Evolutionary conservation across 2,797 vertebrate species (phyloP), one percentile per base, ranked within the genome.

Genomic region (Morus bassanus): DNA sequence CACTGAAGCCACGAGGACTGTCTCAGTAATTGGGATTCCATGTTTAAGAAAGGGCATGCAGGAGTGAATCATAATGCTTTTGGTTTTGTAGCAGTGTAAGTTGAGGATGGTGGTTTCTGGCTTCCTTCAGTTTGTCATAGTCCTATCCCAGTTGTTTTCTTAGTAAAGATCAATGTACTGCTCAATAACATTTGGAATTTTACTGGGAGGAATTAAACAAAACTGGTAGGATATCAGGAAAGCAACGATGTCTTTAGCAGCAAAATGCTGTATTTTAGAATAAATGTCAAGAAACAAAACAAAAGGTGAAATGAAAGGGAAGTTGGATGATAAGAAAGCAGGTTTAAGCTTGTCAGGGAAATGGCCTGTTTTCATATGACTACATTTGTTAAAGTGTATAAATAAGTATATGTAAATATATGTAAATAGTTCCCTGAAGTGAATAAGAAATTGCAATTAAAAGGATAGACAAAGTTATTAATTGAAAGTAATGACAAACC

Each of bases 371-470:
- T 86, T 93, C 88, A 85, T 91, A 68, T 72, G 72, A 94, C 77
- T 89, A 75, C 39, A 75, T 91, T 89, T 92, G 65, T 87, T 96
- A 77, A 96, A 93, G 64, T 64, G 69, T 75, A 91, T 81, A 84
- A 90, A 82, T 93, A 94, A 88, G 72, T 67, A 91, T 67, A 86
- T 75, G 75, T 87, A 94, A 96, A 95, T 89, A 61, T 77, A 88
- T 89, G 89, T 87, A 94, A 89, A 80, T 95, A 93, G 72, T 79
- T 93, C 59, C 69, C 56, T 76, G 77, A 95, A 95, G 72, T 64
- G 77, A 95, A 73, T 89, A 89, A 92, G 65, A 96, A 96, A 72
- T 63, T 83, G 82, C 61, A 94, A 94, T 94, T 94, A 93, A 79
- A 91, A 91, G 63, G 56, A 89, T 48, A 96, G 96, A 79, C 70